A percentile compares a stretch with the other conserved stretches of the same genome.
Evolutionary conservation across 2,113 vertebrate species (phyloP).

Genomic region (Henicopernis longicauda): DNA sequence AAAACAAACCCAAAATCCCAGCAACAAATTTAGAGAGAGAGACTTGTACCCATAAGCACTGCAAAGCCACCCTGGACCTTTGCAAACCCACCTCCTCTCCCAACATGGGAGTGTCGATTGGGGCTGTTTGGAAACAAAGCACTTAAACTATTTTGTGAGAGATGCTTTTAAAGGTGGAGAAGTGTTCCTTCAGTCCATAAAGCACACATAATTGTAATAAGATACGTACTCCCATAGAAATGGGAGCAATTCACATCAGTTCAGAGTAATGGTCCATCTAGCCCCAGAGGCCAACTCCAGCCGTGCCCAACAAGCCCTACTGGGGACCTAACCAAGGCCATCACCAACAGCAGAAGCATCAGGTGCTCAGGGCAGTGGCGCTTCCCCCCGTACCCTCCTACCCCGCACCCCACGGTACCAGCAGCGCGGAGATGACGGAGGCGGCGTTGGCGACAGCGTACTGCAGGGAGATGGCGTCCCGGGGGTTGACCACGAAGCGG

Average conservation of each 20-base stretch:
- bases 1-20: background rate
- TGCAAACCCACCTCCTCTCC: background rate
- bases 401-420: slow-evolving; percentile 54
- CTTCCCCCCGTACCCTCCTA: background rate
- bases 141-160: background rate
- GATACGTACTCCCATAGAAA: background rate
- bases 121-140: background rate
- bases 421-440: slow-evolving; percentile 71
- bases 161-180: background rate
- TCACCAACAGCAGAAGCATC: background rate
- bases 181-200: background rate
- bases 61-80: background rate
- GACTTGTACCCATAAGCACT: background rate
- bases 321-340: background rate
- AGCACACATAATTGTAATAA: background rate
- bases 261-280: background rate
- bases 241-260: background rate
- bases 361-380: background rate
- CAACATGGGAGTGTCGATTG: background rate
- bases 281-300: background rate
- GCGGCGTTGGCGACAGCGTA: slow-evolving; percentile 80
- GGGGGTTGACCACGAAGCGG: slow-evolving; percentile 74
- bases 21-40: background rate
- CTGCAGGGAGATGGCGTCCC: slow-evolving; percentile 71
- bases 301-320: background rate